phyloP scores from a whole-genome alignment of 2,113 vertebrate genomes.

The Siphamia tubifer region DNA sequence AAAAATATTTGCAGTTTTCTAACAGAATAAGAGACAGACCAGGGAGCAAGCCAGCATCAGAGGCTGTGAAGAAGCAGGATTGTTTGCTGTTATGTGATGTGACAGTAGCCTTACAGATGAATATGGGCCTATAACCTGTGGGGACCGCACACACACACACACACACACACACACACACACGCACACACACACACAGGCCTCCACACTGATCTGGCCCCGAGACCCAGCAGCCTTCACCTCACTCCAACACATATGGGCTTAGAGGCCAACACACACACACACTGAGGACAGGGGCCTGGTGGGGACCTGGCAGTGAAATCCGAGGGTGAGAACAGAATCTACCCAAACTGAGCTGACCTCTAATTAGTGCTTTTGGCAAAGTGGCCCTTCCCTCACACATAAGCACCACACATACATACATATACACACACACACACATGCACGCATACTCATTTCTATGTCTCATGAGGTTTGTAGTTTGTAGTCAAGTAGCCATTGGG shows the following conservation, averaged over 20 bases:
- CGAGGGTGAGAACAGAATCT: conserved; percentile 68
- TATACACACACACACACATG: conserved; percentile 20
- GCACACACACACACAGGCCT: background rate
- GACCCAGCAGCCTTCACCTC: conserved; percentile 62
- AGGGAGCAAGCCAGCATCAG: background rate
- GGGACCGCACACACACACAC: conserved; percentile 49
- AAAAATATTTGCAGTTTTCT: background rate
- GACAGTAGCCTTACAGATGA: conserved; percentile 68
- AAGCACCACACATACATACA: too few species aligned
- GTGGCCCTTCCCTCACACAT: conserved; percentile 68
- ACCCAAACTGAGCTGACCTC: conserved; percentile 76
- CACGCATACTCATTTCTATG: too few species aligned
- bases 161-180: conserved; percentile 12
- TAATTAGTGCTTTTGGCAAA: conserved; percentile 85
- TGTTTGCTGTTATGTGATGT: conserved; percentile 65
- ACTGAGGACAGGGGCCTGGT: conserved; percentile 18
- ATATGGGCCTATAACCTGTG: conserved; percentile 46
- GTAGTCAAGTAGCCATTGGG: too few species aligned
- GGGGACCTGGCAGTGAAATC: conserved; percentile 62
- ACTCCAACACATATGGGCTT: conserved; percentile 17
- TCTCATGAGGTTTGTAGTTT: too few species aligned
- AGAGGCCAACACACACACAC: conserved; percentile 7
- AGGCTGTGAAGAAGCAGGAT: conserved; percentile 16
- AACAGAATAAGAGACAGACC: background rate
- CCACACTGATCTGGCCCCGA: conserved; percentile 52